These are phyloP conservation scores for Caerostris darwini DNA, from an alignment of 1,140 invertebrate species.

Conservation along the genomic window DNA sequence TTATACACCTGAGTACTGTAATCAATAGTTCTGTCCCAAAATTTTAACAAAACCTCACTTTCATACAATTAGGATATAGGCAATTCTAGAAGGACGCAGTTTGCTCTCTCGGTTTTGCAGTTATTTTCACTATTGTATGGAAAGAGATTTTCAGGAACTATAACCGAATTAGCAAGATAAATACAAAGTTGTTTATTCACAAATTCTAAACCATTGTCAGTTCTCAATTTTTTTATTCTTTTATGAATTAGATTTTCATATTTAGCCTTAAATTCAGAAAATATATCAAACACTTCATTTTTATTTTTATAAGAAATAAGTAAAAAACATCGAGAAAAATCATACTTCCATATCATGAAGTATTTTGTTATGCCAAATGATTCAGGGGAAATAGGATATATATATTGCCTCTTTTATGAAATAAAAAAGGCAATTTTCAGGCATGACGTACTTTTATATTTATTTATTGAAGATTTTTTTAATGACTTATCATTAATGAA, in stretches of 20 bases:
- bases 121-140: background rate
- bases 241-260: background rate
- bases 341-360: too few species aligned
- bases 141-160: background rate
- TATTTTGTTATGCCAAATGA: too few species aligned
- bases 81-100: background rate
- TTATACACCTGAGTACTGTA: background rate
- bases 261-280: background rate
- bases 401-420: too few species aligned
- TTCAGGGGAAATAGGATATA: too few species aligned
- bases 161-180: background rate
- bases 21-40: conserved; percentile 17
- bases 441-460: too few species aligned
- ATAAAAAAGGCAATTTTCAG: too few species aligned
- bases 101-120: background rate
- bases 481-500: too few species aligned
- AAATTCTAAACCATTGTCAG: conserved; percentile 11
- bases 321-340: too few species aligned
- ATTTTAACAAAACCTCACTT: background rate
- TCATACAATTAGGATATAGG: background rate
- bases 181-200: background rate
- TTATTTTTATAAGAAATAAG: background rate
- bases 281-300: background rate
- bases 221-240: background rate
- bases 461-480: too few species aligned